Evolutionary conservation across 1,140 invertebrate species (phyloP), one percentile per base, ranked within the genome.

Genomic region (Eubasilissa regina): DNA sequence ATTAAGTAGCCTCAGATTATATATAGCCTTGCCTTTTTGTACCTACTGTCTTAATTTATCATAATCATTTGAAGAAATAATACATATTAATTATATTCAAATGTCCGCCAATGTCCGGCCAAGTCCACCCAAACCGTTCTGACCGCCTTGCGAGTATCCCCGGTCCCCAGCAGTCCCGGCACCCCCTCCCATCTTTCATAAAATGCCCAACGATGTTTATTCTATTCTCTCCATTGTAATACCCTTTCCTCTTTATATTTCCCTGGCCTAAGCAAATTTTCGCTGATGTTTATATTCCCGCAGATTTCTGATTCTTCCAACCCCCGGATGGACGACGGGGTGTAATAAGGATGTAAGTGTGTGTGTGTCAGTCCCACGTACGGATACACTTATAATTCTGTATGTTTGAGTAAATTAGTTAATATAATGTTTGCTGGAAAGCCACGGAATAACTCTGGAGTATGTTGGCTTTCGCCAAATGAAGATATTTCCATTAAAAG

Each of bases 251-350:
- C 77, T 78, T 79, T 70, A 78, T 78, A 68, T 81, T 81, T 79
- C 78, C 77, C 66, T 53, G 68, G 77, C 80, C 80, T 82, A 82
- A 82, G 80, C 80, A 82, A 82, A 82, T 82, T 82, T 82, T 82
- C 74, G 68, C 77, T 78, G 80, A 79, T 82, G 80, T 82, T 79
- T 82, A 82, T 82, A 79, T 82, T 82, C 77, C 75, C 51, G 56
- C 80, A 79, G 77, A 81, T 77, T 73, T 75, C 74, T 47, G 80
- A 79, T 79, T 79, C 80, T 82, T 82, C 77, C 56, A 68, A 35
- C 25, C 58, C 56, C 79, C 35, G 62, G 15, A 45, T 43, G 45
- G 60, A 72, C 66, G 75, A 75, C 75, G 76, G 80, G 76, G 74
- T 76, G 75, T 80, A 45, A 35, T 15, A 35, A 73, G 12, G 25